A percentile compares a stretch with the other conserved stretches of the same genome.
phyloP scores from a whole-genome alignment of 2,113 vertebrate species.

The Willisornis vidua region DNA sequence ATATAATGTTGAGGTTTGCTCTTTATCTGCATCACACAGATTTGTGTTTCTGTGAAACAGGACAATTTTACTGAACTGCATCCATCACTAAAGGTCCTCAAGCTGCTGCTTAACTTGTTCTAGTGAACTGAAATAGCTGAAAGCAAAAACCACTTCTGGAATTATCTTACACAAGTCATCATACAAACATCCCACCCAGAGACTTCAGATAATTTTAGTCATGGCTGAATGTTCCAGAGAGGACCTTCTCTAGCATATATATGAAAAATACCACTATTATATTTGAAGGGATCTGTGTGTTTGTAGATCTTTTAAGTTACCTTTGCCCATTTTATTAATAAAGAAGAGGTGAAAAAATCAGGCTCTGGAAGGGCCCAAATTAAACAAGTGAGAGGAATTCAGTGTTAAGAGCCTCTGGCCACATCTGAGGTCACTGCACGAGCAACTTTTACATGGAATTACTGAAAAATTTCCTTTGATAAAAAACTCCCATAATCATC shows the following conservation, averaged over 20 bases:
- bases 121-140: background rate
- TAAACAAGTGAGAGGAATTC: background rate
- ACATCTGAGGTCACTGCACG: background rate
- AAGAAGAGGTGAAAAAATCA: background rate
- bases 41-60: background rate
- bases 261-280: background rate
- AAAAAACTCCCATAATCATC: background rate
- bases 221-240: background rate
- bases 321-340: background rate
- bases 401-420: background rate
- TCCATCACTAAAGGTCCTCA: background rate
- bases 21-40: background rate
- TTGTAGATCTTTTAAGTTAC: background rate
- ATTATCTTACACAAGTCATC: background rate
- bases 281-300: background rate
- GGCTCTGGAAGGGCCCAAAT: background rate
- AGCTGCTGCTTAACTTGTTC: background rate
- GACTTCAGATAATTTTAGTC: background rate
- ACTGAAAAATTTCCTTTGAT: background rate
- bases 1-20: background rate
- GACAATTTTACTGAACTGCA: background rate
- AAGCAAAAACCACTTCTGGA: background rate
- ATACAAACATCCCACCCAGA: background rate
- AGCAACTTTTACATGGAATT: background rate
- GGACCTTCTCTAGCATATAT: background rate